Percentiles rank a stretch among this genome's conserved stretches.
phyloP scores from a whole-genome alignment of 2,113 vertebrate species.

The Tyto alba region DNA sequence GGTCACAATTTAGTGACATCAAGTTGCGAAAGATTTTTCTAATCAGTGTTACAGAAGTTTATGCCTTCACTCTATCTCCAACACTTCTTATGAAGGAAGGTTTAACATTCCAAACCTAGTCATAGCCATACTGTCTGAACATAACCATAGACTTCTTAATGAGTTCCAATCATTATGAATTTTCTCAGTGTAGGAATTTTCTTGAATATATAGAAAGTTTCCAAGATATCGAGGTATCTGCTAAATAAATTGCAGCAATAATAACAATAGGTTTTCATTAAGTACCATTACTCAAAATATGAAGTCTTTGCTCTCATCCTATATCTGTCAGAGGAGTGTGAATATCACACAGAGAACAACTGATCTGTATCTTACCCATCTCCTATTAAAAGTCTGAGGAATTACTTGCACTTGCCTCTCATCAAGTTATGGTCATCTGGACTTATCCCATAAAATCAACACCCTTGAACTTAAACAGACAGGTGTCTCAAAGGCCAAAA shows the following conservation, averaged over 20 bases:
- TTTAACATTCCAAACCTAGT: too few species aligned
- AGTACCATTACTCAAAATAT: neutral
- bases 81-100: neutral
- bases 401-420: slow-evolving; percentile 8
- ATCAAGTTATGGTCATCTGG: slow-evolving; percentile 14
- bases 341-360: neutral
- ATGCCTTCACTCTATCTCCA: neutral
- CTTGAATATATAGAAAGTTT: neutral
- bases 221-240: neutral
- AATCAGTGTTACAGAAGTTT: neutral
- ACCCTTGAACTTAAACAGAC: slow-evolving; percentile 47
- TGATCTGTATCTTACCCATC: neutral
- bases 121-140: neutral
- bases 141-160: neutral
- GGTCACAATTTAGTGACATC: neutral
- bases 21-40: neutral
- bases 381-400: slow-evolving; percentile 3
- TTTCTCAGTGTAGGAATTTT: neutral
- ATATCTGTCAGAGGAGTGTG: neutral
- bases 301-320: neutral
- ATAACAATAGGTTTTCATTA: neutral
- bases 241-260: neutral
- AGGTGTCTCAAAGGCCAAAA: slow-evolving; percentile 50
- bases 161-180: neutral
- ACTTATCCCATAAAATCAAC: slow-evolving; percentile 62